Conservation (phyloP, 2,888 invertebrate genomes). For the Blomia tropicalis region DNA sequence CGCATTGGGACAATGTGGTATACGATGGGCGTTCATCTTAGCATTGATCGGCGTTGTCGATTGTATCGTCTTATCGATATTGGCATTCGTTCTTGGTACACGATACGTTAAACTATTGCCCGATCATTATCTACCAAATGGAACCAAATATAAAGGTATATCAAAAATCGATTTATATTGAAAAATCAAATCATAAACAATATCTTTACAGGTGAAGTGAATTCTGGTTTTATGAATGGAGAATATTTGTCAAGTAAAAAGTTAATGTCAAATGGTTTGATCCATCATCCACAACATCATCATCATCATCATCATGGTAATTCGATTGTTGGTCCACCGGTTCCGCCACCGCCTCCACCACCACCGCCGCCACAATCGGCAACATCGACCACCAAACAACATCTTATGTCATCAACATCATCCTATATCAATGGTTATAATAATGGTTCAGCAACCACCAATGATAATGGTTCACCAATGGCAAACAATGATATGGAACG, state of each 20-base stretch:
- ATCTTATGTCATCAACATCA: neutral
- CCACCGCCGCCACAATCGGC: neutral
- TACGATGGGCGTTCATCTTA: constrained; percentile 82
- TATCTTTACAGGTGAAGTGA: constrained; percentile 27
- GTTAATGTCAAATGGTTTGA: constrained; percentile 26
- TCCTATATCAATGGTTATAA: neutral
- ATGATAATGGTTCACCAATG: neutral
- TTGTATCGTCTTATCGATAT: constrained; percentile 62
- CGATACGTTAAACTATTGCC: constrained; percentile 55
- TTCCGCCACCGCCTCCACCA: neutral
- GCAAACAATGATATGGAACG: constrained; percentile 11
- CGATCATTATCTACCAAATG: constrained; percentile 29
- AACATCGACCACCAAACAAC: constrained; percentile 2
- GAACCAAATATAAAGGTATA: constrained; percentile 28
- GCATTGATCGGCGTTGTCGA: constrained; percentile 73
- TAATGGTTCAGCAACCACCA: neutral
- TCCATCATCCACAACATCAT: constrained; percentile 21
- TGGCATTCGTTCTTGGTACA: constrained; percentile 83
- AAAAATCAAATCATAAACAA: neutral
- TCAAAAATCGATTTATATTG: neutral
- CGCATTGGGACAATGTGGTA: constrained; percentile 60
- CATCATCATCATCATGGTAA: neutral
- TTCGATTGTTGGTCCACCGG: neutral
- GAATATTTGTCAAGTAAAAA: constrained; percentile 26
- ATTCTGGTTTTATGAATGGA: constrained; percentile 27